Conservation (phyloP, 2,888 invertebrate genomes). For the Sphaerophoria taeniata region DNA sequence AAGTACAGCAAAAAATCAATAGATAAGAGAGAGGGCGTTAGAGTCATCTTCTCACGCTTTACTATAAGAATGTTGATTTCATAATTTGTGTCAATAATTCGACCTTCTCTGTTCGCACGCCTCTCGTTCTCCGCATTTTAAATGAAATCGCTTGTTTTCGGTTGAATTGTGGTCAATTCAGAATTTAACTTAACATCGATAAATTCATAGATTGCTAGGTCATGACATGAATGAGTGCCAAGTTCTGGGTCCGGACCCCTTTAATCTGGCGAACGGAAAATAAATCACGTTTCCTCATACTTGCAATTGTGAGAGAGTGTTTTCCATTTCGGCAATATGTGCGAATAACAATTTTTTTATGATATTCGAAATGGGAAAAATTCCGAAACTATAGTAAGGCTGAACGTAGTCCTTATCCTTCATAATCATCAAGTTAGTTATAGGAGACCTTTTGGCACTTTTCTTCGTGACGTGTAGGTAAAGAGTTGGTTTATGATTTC, state of each 20-base stretch:
- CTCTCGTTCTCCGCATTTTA: background rate
- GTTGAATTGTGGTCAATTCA: background rate
- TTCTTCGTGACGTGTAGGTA: background rate
- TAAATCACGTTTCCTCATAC: conserved; percentile 7
- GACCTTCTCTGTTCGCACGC: background rate
- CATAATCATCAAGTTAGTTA: background rate
- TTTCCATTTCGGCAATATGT: background rate
- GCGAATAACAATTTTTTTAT: background rate
- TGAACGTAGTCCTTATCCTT: background rate
- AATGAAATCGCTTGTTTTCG: background rate
- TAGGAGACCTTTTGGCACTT: background rate
- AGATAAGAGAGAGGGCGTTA: too few species aligned
- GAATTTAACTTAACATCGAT: background rate
- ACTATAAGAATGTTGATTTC: too few species aligned
- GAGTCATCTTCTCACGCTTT: too few species aligned
- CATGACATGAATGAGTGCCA: background rate
- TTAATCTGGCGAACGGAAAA: background rate
- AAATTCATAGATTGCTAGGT: background rate
- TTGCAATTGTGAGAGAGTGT: background rate
- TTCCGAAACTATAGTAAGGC: conserved; percentile 1
- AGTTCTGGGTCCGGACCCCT: background rate
- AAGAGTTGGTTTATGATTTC: conserved; percentile 19
- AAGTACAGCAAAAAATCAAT: too few species aligned
- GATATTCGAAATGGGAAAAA: conserved; percentile 2
- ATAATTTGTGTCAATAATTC: background rate